A percentile compares a stretch with the other conserved stretches of the same genome.
Conservation (phyloP, 2,888 invertebrate species). For the Leptothorax acervorum region DNA sequence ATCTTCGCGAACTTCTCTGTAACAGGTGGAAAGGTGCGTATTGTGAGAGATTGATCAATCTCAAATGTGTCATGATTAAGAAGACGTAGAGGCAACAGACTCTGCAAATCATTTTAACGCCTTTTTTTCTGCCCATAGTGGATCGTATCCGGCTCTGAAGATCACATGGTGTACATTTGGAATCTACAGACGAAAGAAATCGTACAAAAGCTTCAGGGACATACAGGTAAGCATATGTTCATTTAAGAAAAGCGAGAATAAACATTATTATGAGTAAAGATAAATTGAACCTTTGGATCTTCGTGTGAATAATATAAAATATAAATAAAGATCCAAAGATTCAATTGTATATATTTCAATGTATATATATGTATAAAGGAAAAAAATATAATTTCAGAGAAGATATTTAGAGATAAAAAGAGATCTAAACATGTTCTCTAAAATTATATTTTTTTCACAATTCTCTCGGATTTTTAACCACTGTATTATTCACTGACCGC, state of each 20-base stretch:
- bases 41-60: background rate
- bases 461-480: background rate
- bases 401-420: too few relatives aligned
- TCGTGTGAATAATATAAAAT: background rate
- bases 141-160: slow-evolving; percentile 99
- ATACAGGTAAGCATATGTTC: slow-evolving; percentile 90
- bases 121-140: slow-evolving; percentile 88
- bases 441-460: background rate
- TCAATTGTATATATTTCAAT: too few relatives aligned
- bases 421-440: background rate
- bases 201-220: slow-evolving; percentile 98
- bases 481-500: background rate
- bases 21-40: slow-evolving; percentile 97
- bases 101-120: background rate
- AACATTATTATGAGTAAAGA: background rate
- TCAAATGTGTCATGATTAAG: background rate
- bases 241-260: slow-evolving; percentile 15
- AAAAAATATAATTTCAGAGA: too few relatives aligned
- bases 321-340: too few relatives aligned
- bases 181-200: slow-evolving; percentile 99
- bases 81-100: background rate
- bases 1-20: slow-evolving; percentile 99
- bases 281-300: background rate
- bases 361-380: too few relatives aligned
- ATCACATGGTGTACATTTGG: slow-evolving; percentile 99